Conservation (phyloP, 1,140 invertebrate species). For the Heterodera schachtii region DNA sequence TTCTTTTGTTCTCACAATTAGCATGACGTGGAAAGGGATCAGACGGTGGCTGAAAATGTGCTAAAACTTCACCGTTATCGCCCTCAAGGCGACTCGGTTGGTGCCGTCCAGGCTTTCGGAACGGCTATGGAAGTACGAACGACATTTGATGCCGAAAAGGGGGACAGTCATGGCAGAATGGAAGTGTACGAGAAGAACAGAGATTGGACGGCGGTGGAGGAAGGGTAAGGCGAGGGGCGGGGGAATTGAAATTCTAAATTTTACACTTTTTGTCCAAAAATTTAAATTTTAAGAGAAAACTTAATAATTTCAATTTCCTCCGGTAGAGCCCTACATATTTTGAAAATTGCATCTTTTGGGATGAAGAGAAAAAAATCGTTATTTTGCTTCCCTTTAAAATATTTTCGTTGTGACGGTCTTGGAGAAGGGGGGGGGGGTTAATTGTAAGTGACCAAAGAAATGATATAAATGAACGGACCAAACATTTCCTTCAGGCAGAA, state of each 20-base stretch:
- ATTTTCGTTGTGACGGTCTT: too few relatives aligned
- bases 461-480: too few relatives aligned
- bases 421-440: too few relatives aligned
- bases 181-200: slow-evolving; percentile 67
- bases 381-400: too few relatives aligned
- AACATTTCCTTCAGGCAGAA: slow-evolving; percentile 72
- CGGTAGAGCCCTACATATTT: too few relatives aligned
- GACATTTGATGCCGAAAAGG: slow-evolving; percentile 74
- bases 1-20: slow-evolving; percentile 36
- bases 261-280: too few relatives aligned
- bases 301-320: too few relatives aligned
- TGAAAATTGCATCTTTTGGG: too few relatives aligned
- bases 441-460: too few relatives aligned
- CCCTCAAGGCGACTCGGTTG: slow-evolving; percentile 83
- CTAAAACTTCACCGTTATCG: slow-evolving; percentile 93
- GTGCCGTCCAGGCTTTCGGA: slow-evolving; percentile 81
- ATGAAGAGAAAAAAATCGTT: too few relatives aligned
- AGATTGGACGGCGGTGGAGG: slow-evolving; percentile 65
- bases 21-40: slow-evolving; percentile 83
- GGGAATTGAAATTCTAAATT: too few relatives aligned
- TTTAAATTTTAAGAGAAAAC: too few relatives aligned
- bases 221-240: slow-evolving; percentile 38
- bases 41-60: slow-evolving; percentile 91
- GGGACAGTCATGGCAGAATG: slow-evolving; percentile 69
- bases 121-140: slow-evolving; percentile 74